Percentiles rank a stretch among this genome's conserved stretches.
Evolutionary conservation across 2,797 vertebrate genomes (phyloP).

Genomic region (Chelmon rostratus): DNA sequence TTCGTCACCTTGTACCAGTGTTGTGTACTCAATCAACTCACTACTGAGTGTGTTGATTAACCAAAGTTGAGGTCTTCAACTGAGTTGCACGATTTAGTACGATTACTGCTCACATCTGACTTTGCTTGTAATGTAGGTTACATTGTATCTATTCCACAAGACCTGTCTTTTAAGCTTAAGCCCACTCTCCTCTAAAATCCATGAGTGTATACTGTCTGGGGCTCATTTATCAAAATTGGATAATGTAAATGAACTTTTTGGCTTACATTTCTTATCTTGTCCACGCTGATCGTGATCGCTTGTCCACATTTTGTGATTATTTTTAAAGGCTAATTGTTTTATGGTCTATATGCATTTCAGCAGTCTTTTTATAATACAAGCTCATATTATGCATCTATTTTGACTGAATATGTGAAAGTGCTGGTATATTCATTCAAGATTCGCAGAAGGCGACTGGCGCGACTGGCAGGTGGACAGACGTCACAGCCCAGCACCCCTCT

Average conservation of each 20-base stretch:
- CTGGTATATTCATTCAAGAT: constrained; percentile 84
- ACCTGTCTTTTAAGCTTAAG: not conserved
- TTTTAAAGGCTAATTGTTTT: not conserved
- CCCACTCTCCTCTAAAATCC: not conserved
- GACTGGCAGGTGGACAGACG: constrained; percentile 94
- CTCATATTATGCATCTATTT: not conserved
- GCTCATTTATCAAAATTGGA: not conserved
- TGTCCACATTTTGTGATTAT: too few relatives aligned
- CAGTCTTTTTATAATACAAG: not conserved
- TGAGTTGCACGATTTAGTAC: not conserved
- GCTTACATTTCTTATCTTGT: not conserved
- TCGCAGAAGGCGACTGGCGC: constrained; percentile 94
- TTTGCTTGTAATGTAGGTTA: constrained; percentile 1
- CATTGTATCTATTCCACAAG: not conserved
- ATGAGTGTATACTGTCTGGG: not conserved
- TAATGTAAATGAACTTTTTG: not conserved
- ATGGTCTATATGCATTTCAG: not conserved
- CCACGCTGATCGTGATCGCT: not conserved
- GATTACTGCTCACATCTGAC: constrained; percentile 7
- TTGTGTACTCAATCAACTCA: constrained; percentile 2
- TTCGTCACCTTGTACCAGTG: not conserved
- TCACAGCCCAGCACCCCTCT: constrained; percentile 96
- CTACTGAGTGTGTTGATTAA: constrained; percentile 11
- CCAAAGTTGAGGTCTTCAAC: not conserved
- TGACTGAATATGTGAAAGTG: not conserved